Conservation (phyloP, 2,113 vertebrate species). For the Hemibagrus wyckioides region DNA sequence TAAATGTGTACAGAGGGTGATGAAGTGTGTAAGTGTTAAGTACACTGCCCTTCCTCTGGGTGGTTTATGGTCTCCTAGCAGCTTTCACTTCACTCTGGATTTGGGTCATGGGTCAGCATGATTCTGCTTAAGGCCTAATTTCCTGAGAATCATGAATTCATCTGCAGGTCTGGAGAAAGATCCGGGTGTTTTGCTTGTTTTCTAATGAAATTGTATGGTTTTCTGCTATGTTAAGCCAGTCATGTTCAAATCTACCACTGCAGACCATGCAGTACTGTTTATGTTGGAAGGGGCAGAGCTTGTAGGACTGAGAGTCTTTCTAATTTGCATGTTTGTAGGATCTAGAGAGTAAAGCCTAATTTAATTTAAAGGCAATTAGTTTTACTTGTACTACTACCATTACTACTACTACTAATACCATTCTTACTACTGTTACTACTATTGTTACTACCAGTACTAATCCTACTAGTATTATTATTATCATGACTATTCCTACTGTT, state of each 20-base stretch:
- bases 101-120: background rate
- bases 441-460: background rate
- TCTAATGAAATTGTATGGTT: background rate
- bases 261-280: background rate
- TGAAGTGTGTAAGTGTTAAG: background rate
- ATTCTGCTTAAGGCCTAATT: background rate
- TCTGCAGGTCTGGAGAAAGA: too few relatives aligned
- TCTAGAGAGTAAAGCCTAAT: background rate
- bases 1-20: background rate
- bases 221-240: background rate
- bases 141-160: too few relatives aligned
- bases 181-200: too few relatives aligned
- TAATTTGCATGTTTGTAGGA: background rate
- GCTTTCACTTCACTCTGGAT: background rate
- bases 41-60: background rate
- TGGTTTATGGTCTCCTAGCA: background rate
- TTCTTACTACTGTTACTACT: background rate
- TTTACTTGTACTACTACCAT: background rate
- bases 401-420: too few relatives aligned
- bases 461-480: background rate
- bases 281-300: background rate
- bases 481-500: background rate
- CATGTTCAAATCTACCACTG: background rate
- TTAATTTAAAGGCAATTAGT: background rate
- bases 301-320: background rate